Base-by-base conservation (phyloP, 1,140 invertebrate species). In the Lethocerus indicus region DNA sequence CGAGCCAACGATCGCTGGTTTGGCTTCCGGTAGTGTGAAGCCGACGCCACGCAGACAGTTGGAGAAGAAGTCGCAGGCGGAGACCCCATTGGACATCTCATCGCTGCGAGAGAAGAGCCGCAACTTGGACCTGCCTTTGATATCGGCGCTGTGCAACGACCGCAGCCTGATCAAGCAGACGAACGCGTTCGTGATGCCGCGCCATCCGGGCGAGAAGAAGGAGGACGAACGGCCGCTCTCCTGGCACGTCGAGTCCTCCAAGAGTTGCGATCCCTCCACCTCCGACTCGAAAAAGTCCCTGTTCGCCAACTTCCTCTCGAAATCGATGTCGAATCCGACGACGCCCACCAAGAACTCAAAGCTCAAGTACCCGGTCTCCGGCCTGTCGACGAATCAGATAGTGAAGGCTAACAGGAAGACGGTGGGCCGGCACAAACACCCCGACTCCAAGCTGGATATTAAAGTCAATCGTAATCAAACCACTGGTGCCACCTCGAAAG, bases 61-160 rank as follows among this genome's bases (percentile, higher is more conserved):
- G n/a, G n/a, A n/a, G n/a, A n/a, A n/a, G n/a, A n/a, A n/a, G n/a
- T n/a, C n/a, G n/a, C n/a, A n/a, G 35, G 60, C 61, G 14, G 63
- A 67, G 25, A 65, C 65, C 16, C 68, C 79, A 59, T 64, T 88
- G 55, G 84, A 87, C 60, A 87, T 88, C 51, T 76, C 78, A 52
- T 78, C 80, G 36, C 65, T 91, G 32, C 71, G 86, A 26, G 85
- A 89, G 63, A 86, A 88, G 67, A 88, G 84, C 66, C 79, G 82
- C 54, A 83, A 88, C 58, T 65, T 90, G 53, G 87, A 91, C 64
- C 67, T 92, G 58, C 87, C 87, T 14, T 66, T 92, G 25, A 89
- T 92, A 59, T 82, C 85, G 32, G 87, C 87, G 3, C 67, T 92
- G 42, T 92, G 87, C 66, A 90, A 90, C 61, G 87, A 92, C 63